These are phyloP conservation scores for Tricholauxania praeusta DNA, from an alignment of 2,888 invertebrate genomes.

Conservation along the genomic window DNA sequence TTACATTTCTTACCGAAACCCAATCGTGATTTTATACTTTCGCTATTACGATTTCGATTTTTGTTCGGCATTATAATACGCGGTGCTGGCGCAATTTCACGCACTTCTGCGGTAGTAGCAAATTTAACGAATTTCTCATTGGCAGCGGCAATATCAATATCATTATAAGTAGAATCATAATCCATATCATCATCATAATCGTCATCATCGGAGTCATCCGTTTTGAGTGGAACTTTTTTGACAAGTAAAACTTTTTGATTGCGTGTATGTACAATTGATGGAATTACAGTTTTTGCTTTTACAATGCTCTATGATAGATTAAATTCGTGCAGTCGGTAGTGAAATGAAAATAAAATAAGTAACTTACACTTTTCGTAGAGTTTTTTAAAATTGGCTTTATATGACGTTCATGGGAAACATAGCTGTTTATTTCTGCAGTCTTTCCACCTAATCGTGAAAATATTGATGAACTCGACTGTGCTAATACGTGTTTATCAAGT, in stretches of 20 bases:
- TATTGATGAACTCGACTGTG: slow-evolving; percentile 57
- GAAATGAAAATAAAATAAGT: neutral
- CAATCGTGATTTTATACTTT: slow-evolving; percentile 57
- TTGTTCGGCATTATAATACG: slow-evolving; percentile 45
- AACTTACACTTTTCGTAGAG: slow-evolving; percentile 50
- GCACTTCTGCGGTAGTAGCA: slow-evolving; percentile 66
- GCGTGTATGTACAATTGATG: slow-evolving; percentile 48
- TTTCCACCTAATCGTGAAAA: slow-evolving; percentile 66
- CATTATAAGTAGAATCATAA: slow-evolving; percentile 44
- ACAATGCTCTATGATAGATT: slow-evolving; percentile 48
- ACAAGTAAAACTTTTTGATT: slow-evolving; percentile 66
- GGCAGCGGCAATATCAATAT: slow-evolving; percentile 47
- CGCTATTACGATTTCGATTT: slow-evolving; percentile 42
- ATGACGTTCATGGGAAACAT: slow-evolving; percentile 48
- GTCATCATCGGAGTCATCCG: slow-evolving; percentile 56
- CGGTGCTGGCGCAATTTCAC: slow-evolving; percentile 62
- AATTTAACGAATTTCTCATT: slow-evolving; percentile 66
- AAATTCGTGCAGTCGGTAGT: neutral
- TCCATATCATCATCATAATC: slow-evolving; percentile 52
- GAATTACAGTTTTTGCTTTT: slow-evolving; percentile 53
- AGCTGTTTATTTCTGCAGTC: slow-evolving; percentile 43
- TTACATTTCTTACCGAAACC: slow-evolving; percentile 52
- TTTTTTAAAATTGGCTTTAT: slow-evolving; percentile 65
- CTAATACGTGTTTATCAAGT: slow-evolving; percentile 42
- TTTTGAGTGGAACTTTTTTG: slow-evolving; percentile 65